These are phyloP conservation scores for Diadegma fenestrale DNA, from an alignment of 2,888 invertebrate genomes.

Conservation along the genomic window DNA sequence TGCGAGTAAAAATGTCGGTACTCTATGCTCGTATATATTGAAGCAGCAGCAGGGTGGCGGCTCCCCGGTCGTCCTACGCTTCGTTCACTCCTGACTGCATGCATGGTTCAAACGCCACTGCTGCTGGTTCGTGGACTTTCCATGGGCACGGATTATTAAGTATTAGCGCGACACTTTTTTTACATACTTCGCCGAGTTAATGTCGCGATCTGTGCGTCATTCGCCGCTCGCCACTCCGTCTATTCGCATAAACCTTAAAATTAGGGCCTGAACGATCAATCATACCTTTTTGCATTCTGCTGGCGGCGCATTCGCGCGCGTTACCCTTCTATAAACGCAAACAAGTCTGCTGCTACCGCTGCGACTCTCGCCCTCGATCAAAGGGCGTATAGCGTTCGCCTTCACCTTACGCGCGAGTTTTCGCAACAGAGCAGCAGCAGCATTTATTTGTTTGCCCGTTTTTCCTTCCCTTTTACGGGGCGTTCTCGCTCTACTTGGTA, in stretches of 20 bases:
- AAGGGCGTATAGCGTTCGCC: no score
- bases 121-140: no score
- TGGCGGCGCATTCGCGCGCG: no score
- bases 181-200: background rate
- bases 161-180: background rate
- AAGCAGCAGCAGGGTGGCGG: no score
- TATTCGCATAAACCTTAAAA: background rate
- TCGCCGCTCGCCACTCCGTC: background rate
- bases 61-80: constrained; percentile 22
- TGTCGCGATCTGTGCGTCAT: background rate
- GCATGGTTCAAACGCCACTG: constrained; percentile 57
- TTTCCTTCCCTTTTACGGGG: constrained; percentile 25
- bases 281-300: background rate
- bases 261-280: background rate
- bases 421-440: no score
- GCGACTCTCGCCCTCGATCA: background rate
- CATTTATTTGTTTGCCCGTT: background rate
- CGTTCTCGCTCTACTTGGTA: constrained; percentile 31
- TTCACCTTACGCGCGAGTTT: no score
- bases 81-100: constrained; percentile 17
- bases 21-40: constrained; percentile 39
- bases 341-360: no score
- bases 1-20: constrained; percentile 8
- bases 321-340: no score
- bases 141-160: no score